A percentile compares a stretch with the other conserved stretches of the same genome.
Conservation (phyloP, 2,113 vertebrate genomes). For the Romanogobio albipinnatus region DNA sequence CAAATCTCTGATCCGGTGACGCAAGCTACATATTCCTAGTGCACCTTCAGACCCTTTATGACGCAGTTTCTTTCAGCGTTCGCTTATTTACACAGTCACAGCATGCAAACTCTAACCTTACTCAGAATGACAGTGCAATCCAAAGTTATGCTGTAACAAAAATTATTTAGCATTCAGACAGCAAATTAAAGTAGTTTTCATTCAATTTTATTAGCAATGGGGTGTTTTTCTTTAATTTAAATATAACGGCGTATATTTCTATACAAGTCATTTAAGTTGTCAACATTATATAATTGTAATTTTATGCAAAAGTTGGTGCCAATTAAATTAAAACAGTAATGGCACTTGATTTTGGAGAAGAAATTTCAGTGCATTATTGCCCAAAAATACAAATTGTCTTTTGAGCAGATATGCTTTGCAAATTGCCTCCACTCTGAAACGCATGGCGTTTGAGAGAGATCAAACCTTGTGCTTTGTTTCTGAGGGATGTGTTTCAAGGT, state of each 20-base stretch:
- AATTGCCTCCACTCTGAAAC: background rate
- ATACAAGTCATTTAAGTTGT: background rate
- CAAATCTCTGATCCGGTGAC: slow-evolving; percentile 14
- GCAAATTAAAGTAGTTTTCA: background rate
- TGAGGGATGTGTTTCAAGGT: background rate
- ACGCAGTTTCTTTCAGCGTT: background rate
- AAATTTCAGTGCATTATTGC: background rate
- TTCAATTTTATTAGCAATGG: background rate
- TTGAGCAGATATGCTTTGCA: background rate
- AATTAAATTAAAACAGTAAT: background rate
- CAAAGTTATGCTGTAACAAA: background rate
- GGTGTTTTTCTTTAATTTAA: background rate
- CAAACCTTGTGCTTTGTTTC: background rate
- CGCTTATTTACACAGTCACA: background rate
- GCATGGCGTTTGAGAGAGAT: background rate
- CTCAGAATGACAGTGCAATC: background rate
- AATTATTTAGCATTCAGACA: background rate
- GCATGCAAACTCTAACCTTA: background rate
- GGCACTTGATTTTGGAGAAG: background rate
- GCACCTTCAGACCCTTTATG: slow-evolving; percentile 8
- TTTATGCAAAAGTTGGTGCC: background rate
- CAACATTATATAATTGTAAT: background rate
- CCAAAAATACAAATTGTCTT: background rate
- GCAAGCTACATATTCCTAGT: background rate
- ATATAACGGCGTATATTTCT: no score